Evolutionary conservation across 1,140 invertebrate genomes (phyloP), one percentile per base, ranked within the genome.

Genomic region (Arctopsyche grandis): DNA sequence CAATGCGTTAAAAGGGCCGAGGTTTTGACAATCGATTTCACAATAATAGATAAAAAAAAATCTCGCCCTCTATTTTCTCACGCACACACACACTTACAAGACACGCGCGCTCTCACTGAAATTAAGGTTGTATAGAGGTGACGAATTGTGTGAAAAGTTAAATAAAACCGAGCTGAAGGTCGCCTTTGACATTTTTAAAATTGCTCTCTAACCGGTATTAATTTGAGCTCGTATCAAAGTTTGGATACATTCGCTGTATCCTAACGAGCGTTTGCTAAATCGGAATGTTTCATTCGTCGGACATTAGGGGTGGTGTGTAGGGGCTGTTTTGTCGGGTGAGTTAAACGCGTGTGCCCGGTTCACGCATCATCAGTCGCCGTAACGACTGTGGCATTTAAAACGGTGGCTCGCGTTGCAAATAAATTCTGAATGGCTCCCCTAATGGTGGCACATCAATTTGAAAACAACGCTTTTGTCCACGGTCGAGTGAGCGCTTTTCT

Each of bases 301-400:
- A 52, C 48, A 52, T 52, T 52, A 52, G 48, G 48, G 48, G 48
- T 52, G 10, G 10, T 52, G 48, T 52, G 48, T 52, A 52, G 12
- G 48, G 10, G 29, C 7, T 38, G 29, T 52, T 52, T 52, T 52
- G 48, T 52, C 48, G 48, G 48, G 48, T 52, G 22, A 24, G 63
- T 66, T 66, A 66, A 66, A 26, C 19, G 22, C 63, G 63, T 21
- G 63, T 14, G 63, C 10, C 48, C 24, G 21, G 24, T 66, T 66
- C 63, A 66, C 63, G 63, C 63, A 66, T 66, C 63, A 66, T 66
- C 63, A 66, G 63, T 66, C 63, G 63, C 63, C 22, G 63, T 66
- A 66, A 66, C 63, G 63, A 66, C 63, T 22, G 63, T 29, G 19
- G 21, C 63, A 66, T 66, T 66, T 71, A 71, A 48, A 48, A 44